phyloP scores from a whole-genome alignment of 2,113 vertebrate genomes.

The Psittacula cyanocephala region DNA sequence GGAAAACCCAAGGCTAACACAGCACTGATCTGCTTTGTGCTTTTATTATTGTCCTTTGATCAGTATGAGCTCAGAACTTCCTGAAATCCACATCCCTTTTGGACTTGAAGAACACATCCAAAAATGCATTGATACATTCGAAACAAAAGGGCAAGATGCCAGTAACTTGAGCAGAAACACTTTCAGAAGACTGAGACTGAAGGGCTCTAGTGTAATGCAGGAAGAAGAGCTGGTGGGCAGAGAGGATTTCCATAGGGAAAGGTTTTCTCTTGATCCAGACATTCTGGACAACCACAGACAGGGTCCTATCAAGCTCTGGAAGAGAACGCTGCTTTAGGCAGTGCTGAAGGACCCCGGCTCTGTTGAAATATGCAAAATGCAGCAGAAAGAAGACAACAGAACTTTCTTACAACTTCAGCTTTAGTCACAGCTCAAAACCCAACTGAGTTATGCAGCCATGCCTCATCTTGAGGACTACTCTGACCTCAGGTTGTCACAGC shows the following conservation, averaged over 20 bases:
- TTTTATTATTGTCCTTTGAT: not conserved
- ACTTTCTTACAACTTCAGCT: not conserved
- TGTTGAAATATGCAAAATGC: not conserved
- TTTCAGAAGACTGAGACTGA: not conserved
- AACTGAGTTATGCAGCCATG: not conserved
- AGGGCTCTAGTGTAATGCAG: not conserved
- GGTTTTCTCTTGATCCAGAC: not conserved
- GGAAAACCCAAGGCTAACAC: not conserved
- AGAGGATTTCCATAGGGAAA: not conserved
- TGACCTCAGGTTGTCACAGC: not conserved
- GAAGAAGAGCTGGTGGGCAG: not conserved
- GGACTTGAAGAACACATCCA: not conserved
- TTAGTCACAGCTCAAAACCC: not conserved
- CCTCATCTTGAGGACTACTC: not conserved
- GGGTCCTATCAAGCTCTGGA: not conserved
- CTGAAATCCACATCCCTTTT: not conserved
- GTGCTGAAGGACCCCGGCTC: not conserved
- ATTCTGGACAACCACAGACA: not conserved
- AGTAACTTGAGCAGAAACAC: not conserved
- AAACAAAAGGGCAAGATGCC: not conserved
- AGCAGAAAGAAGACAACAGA: not conserved
- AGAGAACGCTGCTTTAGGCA: not conserved
- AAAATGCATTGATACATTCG: not conserved
- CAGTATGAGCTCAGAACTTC: not conserved
- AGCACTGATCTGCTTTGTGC: not conserved